A percentile compares a stretch with the other conserved stretches of the same genome.
These are phyloP conservation scores for Eptesicus fuscus DNA, from an alignment of 2,113 vertebrate species.

Conservation along the genomic window DNA sequence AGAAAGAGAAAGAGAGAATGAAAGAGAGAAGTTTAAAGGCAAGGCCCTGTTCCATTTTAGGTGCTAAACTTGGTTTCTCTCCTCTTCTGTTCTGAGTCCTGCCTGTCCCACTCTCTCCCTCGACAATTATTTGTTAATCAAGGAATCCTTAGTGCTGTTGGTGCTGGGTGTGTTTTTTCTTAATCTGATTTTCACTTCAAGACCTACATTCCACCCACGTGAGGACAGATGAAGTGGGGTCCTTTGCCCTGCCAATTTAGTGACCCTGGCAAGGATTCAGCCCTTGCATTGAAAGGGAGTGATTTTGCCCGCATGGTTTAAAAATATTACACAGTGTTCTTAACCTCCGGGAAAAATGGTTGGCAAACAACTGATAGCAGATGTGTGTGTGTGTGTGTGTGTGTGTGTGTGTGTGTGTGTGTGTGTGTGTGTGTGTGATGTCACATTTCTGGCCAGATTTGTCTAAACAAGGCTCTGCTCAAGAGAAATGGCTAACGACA, in stretches of 20 bases:
- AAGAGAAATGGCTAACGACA: background rate
- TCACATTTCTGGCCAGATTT: conserved; percentile 21
- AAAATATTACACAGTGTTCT: conserved; percentile 52
- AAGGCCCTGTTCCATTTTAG: background rate
- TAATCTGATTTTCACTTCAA: background rate
- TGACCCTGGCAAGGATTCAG: background rate
- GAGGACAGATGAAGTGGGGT: conserved; percentile 40
- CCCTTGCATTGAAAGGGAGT: background rate
- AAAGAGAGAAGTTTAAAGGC: background rate
- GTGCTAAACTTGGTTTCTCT: background rate
- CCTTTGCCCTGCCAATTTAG: conserved; percentile 49
- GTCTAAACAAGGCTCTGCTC: conserved; percentile 39
- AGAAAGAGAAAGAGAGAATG: background rate
- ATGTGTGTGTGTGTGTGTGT: background rate
- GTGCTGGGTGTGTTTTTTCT: background rate
- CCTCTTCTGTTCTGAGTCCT: background rate
- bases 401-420: background rate
- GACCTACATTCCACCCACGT: background rate
- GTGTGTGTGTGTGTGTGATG: conserved; percentile 26
- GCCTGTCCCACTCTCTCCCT: background rate
- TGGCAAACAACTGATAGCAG: conserved; percentile 45
- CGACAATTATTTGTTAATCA: background rate
- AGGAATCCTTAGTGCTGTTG: background rate
- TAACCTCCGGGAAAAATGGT: conserved; percentile 41
- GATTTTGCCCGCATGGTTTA: conserved; percentile 40